These are phyloP conservation scores for Garrulus glandarius DNA, from an alignment of 2,797 vertebrate species.

Conservation along the genomic window DNA sequence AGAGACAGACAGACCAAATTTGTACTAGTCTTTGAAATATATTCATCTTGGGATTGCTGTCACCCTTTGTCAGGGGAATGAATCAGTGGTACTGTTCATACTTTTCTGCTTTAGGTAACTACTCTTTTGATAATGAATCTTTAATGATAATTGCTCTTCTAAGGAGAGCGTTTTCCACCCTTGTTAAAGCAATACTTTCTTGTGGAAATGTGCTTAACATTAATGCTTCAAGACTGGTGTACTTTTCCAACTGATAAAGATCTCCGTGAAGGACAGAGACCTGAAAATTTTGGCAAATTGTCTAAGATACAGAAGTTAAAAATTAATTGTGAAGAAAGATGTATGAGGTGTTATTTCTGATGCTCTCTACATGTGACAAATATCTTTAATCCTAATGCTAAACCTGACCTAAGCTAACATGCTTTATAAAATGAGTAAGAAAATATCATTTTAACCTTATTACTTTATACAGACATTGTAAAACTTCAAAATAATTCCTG, in stretches of 20 bases:
- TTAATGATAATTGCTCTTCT: slow-evolving; percentile 70
- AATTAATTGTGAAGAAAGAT: slow-evolving; percentile 20
- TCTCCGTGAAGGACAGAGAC: slow-evolving; percentile 40
- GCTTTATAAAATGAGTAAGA: background rate
- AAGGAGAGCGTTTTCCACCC: slow-evolving; percentile 70
- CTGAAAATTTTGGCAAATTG: slow-evolving; percentile 40
- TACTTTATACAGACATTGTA: background rate
- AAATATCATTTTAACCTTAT: background rate
- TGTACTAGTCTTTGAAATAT: slow-evolving; percentile 30
- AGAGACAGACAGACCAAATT: slow-evolving; percentile 46
- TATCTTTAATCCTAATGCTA: background rate
- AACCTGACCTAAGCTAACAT: background rate
- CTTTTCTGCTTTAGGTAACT: slow-evolving; percentile 72
- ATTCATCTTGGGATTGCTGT: slow-evolving; percentile 62
- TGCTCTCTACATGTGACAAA: background rate
- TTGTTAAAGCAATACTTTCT: slow-evolving; percentile 75
- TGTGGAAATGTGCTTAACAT: slow-evolving; percentile 72
- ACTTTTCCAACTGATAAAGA: slow-evolving; percentile 55
- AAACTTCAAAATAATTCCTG: background rate
- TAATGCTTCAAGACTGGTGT: slow-evolving; percentile 54
- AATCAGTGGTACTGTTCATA: slow-evolving; percentile 36
- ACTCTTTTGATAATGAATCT: slow-evolving; percentile 73
- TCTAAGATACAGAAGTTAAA: slow-evolving; percentile 48
- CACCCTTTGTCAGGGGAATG: slow-evolving; percentile 38
- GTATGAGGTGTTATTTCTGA: background rate